phyloP scores from a whole-genome alignment of 2,888 invertebrate species.

The Pharmacophagus antenor region DNA sequence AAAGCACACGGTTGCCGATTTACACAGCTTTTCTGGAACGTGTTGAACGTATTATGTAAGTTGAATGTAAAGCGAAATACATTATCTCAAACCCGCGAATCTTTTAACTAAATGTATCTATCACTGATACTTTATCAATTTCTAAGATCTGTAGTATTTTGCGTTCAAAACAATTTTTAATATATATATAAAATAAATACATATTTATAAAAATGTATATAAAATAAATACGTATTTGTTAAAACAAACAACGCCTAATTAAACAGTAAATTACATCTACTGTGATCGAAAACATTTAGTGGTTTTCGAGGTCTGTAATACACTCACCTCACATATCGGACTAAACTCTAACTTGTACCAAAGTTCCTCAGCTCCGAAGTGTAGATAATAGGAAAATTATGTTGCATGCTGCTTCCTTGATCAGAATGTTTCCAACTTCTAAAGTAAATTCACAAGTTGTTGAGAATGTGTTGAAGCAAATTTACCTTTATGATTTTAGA shows the following conservation, averaged over 20 bases:
- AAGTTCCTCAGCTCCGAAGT: slow-evolving; percentile 22
- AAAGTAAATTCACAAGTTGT: slow-evolving; percentile 20
- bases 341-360: slow-evolving; percentile 20
- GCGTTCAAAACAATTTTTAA: too few species aligned
- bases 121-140: too few species aligned
- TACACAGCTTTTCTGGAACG: slow-evolving; percentile 7
- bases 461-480: slow-evolving; percentile 22
- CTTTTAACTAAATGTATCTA: not conserved
- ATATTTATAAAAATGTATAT: too few species aligned
- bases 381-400: slow-evolving; percentile 29
- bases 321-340: slow-evolving; percentile 17
- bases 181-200: too few species aligned
- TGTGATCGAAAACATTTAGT: slow-evolving; percentile 2
- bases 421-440: slow-evolving; percentile 21
- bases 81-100: not conserved
- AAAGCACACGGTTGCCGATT: slow-evolving; percentile 35
- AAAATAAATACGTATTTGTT: too few species aligned
- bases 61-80: not conserved
- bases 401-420: slow-evolving; percentile 22
- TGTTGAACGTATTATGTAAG: not conserved
- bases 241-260: slow-evolving; percentile 7
- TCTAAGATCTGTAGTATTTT: too few species aligned
- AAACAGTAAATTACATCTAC: slow-evolving; percentile 2
- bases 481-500: slow-evolving; percentile 4
- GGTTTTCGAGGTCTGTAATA: slow-evolving; percentile 25